A percentile compares a stretch with the other conserved stretches of the same genome.
phyloP scores from a whole-genome alignment of 2,888 invertebrate genomes.

The Lepidochrysops patricia region DNA sequence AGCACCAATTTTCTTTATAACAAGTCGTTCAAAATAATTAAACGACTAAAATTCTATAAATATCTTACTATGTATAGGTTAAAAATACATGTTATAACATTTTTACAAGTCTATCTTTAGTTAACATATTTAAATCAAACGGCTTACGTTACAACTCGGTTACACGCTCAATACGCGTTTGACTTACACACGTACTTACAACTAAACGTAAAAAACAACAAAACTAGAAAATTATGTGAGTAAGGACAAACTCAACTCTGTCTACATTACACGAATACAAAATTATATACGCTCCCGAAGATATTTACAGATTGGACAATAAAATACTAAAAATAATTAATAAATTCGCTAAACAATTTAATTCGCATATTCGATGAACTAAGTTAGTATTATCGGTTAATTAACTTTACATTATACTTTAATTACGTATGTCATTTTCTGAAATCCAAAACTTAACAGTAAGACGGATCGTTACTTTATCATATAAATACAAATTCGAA shows the following conservation, averaged over 20 bases:
- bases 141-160: constrained; percentile 22
- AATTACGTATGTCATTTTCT: constrained; percentile 69
- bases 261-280: constrained; percentile 41
- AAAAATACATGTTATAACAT: constrained; percentile 74
- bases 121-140: constrained; percentile 36
- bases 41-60: constrained; percentile 75
- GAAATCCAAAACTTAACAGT: constrained; percentile 56
- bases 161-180: constrained; percentile 35
- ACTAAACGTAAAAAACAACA: constrained; percentile 39
- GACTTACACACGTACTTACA: constrained; percentile 38
- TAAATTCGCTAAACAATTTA: constrained; percentile 65
- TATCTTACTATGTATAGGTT: constrained; percentile 75
- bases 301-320: constrained; percentile 64
- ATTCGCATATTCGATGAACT: constrained; percentile 54
- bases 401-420: constrained; percentile 57
- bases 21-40: constrained; percentile 75
- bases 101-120: constrained; percentile 72
- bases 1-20: constrained; percentile 75
- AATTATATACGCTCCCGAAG: constrained; percentile 51
- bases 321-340: constrained; percentile 43
- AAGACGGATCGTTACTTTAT: constrained; percentile 60
- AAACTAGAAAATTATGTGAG: constrained; percentile 28
- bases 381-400: constrained; percentile 59
- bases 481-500: constrained; percentile 27
- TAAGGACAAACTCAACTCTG: constrained; percentile 30